phyloP scores from a whole-genome alignment of 2,113 vertebrate species.

The Grammatotria lemairii region DNA sequence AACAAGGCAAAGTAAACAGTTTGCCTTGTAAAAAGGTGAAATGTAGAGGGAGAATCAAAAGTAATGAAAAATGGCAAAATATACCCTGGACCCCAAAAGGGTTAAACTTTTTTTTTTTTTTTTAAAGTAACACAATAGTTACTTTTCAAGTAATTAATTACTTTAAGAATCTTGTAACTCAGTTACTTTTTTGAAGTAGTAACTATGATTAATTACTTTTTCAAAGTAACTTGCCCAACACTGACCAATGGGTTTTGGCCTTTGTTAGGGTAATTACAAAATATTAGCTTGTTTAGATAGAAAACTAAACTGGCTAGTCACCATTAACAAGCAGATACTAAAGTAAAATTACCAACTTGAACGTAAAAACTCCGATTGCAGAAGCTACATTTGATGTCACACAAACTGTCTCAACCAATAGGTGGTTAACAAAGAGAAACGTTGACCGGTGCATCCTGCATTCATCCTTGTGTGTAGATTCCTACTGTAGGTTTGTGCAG shows the following conservation, averaged over 20 bases:
- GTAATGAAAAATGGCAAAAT: accelerated
- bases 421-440: neutral
- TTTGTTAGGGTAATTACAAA: neutral
- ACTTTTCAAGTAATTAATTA: neutral
- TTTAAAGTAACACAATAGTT: neutral
- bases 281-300: neutral
- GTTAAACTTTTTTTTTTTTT: neutral
- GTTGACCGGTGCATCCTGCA: neutral
- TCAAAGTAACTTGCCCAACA: neutral
- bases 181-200: neutral
- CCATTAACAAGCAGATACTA: neutral
- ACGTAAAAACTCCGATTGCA: accelerated
- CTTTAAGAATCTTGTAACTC: neutral
- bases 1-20: neutral
- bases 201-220: neutral
- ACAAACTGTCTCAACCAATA: neutral
- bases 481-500: neutral
- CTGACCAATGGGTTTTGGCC: neutral
- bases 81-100: neutral
- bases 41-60: neutral
- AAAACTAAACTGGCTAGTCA: neutral
- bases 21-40: neutral
- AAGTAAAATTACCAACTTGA: neutral
- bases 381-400: neutral
- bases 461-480: neutral